Conservation (phyloP, 2,888 invertebrate species). For the Clostera curtula region DNA sequence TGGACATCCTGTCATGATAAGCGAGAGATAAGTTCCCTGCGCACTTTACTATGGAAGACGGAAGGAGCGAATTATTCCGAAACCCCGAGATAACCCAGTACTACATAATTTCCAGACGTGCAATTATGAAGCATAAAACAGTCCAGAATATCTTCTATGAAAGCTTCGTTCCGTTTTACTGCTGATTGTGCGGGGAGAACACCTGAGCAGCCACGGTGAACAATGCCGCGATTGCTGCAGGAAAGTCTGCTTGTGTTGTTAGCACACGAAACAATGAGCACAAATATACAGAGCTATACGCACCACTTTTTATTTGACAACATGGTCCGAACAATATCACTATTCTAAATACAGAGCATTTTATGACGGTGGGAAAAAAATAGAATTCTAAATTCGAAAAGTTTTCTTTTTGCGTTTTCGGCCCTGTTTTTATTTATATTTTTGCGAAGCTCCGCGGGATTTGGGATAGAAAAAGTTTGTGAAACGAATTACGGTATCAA, state of each 20-base stretch:
- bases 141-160: conserved; percentile 37
- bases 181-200: conserved; percentile 59
- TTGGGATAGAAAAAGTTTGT: too few relatives aligned
- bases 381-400: too few relatives aligned
- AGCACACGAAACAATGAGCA: conserved; percentile 8
- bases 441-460: too few relatives aligned
- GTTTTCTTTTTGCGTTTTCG: too few relatives aligned
- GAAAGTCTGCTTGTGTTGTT: conserved; percentile 12
- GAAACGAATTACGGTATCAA: too few relatives aligned
- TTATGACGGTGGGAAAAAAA: too few relatives aligned
- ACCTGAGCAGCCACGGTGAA: conserved; percentile 46
- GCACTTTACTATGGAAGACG: conserved; percentile 12
- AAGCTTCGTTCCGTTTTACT: conserved; percentile 59
- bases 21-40: conserved; percentile 11
- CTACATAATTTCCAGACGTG: conserved; percentile 24
- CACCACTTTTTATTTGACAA: too few relatives aligned
- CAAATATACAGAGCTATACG: too few relatives aligned
- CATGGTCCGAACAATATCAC: too few relatives aligned
- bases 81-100: conserved; percentile 14
- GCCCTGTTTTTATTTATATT: too few relatives aligned
- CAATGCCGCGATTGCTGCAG: conserved; percentile 28
- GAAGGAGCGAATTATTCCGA: conserved; percentile 12
- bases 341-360: too few relatives aligned
- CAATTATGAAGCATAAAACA: conserved; percentile 34
- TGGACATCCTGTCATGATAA: conserved; percentile 9